Conservation (phyloP, 2,113 vertebrate species). For the Acanthochromis polyacanthus region DNA sequence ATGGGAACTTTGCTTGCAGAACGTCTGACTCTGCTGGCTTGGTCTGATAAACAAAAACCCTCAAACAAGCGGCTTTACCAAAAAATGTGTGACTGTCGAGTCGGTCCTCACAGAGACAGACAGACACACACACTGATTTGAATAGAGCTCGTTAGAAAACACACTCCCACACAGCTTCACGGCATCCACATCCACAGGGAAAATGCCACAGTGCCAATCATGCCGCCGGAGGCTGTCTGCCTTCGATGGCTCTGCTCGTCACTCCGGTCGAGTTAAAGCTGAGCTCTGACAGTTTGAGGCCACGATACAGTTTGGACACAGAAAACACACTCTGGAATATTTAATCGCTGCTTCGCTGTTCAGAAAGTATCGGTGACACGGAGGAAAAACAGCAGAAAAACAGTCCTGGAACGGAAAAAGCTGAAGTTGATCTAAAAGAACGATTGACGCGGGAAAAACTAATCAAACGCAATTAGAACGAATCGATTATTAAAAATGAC, state of each 20-base stretch:
- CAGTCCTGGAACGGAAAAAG: no score
- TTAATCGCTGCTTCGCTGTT: conserved; percentile 38
- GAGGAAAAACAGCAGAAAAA: not conserved
- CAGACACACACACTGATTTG: conserved; percentile 18
- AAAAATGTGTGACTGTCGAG: no score
- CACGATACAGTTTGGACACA: conserved; percentile 44
- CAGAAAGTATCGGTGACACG: not conserved
- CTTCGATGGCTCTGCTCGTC: conserved; percentile 50
- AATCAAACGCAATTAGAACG: no score
- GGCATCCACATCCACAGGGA: not conserved
- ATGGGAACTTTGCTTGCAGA: no score
- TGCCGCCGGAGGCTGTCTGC: conserved; percentile 43
- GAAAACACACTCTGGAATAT: conserved; percentile 43
- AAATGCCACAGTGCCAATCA: conserved; percentile 62
- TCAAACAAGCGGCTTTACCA: no score
- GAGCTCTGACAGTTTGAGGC: conserved; percentile 73
- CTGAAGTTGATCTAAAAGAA: no score
- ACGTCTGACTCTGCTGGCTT: no score
- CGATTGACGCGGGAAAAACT: no score
- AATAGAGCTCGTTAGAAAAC: conserved; percentile 60
- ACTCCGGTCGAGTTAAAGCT: conserved; percentile 64
- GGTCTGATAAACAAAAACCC: no score
- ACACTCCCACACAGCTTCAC: conserved; percentile 33
- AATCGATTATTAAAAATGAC: no score
- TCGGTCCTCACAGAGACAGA: conserved; percentile 6